Conservation (phyloP, 2,113 vertebrate genomes). For the Cyanocitta stelleri region DNA sequence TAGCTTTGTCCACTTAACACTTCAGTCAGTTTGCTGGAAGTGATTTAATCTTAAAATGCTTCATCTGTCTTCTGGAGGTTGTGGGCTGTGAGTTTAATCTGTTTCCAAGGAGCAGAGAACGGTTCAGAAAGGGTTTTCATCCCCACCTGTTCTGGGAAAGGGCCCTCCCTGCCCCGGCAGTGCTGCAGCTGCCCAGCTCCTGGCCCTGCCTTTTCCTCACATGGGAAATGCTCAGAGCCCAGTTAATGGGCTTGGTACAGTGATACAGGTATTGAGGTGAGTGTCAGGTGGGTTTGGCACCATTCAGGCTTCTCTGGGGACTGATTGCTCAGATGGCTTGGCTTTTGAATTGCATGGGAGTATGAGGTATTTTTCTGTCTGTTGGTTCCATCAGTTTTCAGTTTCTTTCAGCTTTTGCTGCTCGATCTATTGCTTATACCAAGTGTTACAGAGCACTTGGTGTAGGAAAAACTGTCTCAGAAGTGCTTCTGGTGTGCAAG, state of each 20-base stretch:
- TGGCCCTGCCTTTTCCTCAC: background rate
- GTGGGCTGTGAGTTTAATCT: background rate
- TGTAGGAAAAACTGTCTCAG: background rate
- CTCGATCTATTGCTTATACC: background rate
- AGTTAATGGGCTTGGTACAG: background rate
- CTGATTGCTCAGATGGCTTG: background rate
- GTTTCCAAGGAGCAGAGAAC: conserved; percentile 6
- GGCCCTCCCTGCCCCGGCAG: background rate
- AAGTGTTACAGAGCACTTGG: background rate
- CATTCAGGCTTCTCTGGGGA: background rate
- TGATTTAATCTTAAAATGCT: background rate
- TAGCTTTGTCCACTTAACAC: background rate
- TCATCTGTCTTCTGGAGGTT: background rate
- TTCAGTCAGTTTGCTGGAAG: background rate
- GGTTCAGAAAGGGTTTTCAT: background rate
- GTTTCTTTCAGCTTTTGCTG: background rate
- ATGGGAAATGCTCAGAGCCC: background rate
- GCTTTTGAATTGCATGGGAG: background rate
- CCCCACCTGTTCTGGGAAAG: background rate
- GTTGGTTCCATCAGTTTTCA: background rate
- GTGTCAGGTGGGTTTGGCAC: background rate
- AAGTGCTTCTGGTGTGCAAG: background rate
- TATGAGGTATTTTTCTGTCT: background rate
- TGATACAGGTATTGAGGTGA: background rate
- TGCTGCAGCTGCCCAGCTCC: background rate